Base-by-base conservation (phyloP, 2,113 vertebrate species). In the Macaca mulatta region DNA sequence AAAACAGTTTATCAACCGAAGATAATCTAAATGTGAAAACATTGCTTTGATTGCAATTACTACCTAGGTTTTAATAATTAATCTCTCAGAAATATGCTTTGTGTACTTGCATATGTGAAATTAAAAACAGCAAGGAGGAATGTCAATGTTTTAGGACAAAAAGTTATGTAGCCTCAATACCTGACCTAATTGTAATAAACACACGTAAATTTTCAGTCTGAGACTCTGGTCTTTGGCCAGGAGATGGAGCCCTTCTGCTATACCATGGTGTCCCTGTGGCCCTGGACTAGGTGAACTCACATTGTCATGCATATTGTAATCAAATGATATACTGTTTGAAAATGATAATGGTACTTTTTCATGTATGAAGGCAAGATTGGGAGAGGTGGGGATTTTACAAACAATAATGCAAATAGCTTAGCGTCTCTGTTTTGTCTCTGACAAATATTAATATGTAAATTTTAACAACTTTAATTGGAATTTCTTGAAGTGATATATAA, bases 171-270 rank as follows among this genome's bases (percentile, higher is more conserved):
- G 16, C 5, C 91, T 94, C 61, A 32, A 74, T 82, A 61, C 20
- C 17, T 85, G 48, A 69, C 64, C 45, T 79, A 61, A 48, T 61
- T 93, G 23, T 79, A 50, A 82, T 45, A 85, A 67, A 90, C 5
- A 10, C 25, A 8, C 11, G 0, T 14, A 0, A 72, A 90, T 74
- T 92, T 97, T 90, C 43, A 18, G 2, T 35, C 74, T 48, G 13
- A 93, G 45, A 10, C 14, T 91, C 48, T 96, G 79, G 20, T 43
- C 32, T 40, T 90, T 6, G 38, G 8, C 94, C 96, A 97, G 96
- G 85, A 98, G 97, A 95, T 98, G 98, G 98, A 92, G 96, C 75
- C 97, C 69, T 97, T 96, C 93, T 97, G 72, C 79, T 97, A 20
- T 38, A n/a, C 1, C 70, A 84, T 14, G 38, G 7, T 67, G 0